Conservation (phyloP, 2,797 vertebrate genomes). For the Apodemus agrarius region DNA sequence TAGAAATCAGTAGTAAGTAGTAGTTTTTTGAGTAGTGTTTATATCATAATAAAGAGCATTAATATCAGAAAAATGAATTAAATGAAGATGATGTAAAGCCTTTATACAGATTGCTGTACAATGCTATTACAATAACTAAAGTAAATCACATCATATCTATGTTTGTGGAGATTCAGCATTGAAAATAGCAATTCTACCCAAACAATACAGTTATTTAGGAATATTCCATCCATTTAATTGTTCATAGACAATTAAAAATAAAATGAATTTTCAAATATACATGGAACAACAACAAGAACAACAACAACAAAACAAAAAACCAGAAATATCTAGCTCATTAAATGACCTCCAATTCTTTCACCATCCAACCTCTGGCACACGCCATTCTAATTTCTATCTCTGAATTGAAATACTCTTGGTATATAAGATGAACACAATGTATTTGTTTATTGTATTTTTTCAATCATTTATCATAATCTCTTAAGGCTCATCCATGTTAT, state of each 20-base stretch:
- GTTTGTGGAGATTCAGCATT: background rate
- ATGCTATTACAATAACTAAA: no score
- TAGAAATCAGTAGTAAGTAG: background rate
- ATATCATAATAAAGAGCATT: background rate
- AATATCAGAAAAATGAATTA: background rate
- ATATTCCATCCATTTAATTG: background rate
- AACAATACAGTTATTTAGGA: background rate
- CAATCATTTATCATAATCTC: background rate
- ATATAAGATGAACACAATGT: background rate
- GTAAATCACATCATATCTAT: background rate
- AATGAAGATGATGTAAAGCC: background rate
- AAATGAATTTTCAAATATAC: background rate
- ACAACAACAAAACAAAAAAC: background rate
- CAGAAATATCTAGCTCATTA: background rate
- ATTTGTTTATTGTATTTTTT: background rate
- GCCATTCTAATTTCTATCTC: background rate
- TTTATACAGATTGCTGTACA: background rate
- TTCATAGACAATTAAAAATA: background rate
- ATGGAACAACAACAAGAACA: background rate
- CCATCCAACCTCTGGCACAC: background rate
- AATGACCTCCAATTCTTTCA: background rate
- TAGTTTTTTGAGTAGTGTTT: background rate
- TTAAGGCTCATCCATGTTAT: background rate
- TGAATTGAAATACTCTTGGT: background rate
- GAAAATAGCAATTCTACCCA: background rate